A percentile compares a stretch with the other conserved stretches of the same genome.
Evolutionary conservation across 2,113 vertebrate species (phyloP).

Genomic region (Thermophis baileyi): DNA sequence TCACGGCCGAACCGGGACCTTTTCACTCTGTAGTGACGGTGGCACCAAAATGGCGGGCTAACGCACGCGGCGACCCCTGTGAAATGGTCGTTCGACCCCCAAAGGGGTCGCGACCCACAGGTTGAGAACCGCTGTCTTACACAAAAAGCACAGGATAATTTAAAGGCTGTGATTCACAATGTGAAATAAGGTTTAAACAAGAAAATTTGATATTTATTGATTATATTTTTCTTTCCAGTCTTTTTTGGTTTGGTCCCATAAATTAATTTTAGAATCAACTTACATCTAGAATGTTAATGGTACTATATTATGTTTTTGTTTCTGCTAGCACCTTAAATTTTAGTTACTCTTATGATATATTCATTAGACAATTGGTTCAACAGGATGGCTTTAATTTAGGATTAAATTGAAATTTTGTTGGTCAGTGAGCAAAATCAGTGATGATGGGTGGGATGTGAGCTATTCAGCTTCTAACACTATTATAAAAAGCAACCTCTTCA

Average conservation of each 20-base stretch:
- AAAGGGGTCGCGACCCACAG: no score
- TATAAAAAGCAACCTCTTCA: conserved; percentile 2
- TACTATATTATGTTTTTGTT: neutral
- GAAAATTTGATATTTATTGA: neutral
- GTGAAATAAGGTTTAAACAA: neutral
- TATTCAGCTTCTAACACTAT: neutral
- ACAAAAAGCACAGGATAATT: neutral
- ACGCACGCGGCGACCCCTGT: no score
- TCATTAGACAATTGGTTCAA: neutral
- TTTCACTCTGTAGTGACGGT: no score
- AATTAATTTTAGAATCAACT: neutral
- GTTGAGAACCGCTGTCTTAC: no score
- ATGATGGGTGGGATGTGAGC: neutral
- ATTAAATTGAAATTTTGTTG: neutral
- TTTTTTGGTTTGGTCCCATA: neutral
- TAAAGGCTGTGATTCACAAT: neutral
- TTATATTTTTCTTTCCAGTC: neutral
- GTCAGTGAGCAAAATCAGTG: neutral
- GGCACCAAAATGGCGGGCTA: no score
- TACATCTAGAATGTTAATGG: neutral
- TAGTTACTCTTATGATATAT: neutral
- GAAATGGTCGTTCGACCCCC: no score
- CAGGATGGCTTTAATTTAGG: neutral
- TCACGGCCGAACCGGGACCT: no score
- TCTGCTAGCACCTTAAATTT: neutral